phyloP scores from a whole-genome alignment of 2,797 vertebrate genomes.

The Pangasius mekongensis region DNA sequence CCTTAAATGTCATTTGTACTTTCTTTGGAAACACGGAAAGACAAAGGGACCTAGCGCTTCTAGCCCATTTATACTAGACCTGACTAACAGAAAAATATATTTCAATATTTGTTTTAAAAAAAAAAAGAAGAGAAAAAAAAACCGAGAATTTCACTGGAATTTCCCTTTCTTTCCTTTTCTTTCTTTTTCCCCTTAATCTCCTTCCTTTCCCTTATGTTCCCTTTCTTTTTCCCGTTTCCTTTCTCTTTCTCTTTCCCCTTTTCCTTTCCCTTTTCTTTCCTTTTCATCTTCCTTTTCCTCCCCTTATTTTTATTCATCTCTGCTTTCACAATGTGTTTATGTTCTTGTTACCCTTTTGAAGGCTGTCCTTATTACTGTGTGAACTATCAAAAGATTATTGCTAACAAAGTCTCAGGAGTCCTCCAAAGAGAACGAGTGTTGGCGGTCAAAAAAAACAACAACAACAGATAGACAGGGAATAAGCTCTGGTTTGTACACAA shows the following conservation, averaged over 20 bases:
- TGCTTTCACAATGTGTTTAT: background rate
- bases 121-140: background rate
- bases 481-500: conserved; percentile 50
- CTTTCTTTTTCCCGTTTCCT: background rate
- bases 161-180: background rate
- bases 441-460: background rate
- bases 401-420: background rate
- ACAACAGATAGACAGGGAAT: conserved; percentile 10
- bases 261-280: no score
- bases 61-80: no score
- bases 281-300: background rate
- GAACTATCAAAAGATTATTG: background rate
- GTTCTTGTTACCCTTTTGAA: background rate
- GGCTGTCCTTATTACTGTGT: background rate
- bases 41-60: no score
- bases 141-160: background rate
- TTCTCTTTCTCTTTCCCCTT: background rate
- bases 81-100: no score
- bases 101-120: background rate
- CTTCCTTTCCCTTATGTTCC: background rate
- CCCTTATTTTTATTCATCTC: background rate
- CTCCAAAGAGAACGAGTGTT: background rate
- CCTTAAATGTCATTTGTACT: background rate
- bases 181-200: background rate
- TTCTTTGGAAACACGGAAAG: background rate